phyloP scores from a whole-genome alignment of 2,113 vertebrate species.

The Heterotilapia buettikoferi region DNA sequence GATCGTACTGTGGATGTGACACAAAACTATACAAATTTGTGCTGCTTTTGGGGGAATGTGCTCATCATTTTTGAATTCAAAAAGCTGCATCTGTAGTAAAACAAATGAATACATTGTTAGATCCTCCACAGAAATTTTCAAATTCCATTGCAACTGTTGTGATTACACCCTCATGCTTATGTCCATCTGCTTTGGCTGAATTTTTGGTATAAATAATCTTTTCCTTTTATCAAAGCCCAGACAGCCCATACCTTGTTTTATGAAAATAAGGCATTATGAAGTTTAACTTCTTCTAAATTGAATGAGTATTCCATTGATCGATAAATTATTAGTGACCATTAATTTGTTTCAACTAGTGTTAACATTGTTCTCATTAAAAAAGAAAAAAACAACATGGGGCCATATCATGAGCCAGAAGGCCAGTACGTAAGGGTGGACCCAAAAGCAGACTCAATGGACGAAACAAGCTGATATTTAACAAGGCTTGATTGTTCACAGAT shows the following conservation, averaged over 20 bases:
- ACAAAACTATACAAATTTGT: neutral
- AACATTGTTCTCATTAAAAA: neutral
- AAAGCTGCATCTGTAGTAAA: neutral
- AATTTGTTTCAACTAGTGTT: neutral
- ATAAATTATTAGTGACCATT: neutral
- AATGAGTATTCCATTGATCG: neutral
- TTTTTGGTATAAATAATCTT: neutral
- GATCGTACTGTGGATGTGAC: too few species aligned
- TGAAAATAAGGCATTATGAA: neutral
- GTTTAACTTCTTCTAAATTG: neutral
- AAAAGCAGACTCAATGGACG: neutral
- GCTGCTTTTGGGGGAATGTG: neutral
- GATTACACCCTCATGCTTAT: neutral
- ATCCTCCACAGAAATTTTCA: neutral
- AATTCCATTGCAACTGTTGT: rapidly evolving
- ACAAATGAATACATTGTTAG: neutral
- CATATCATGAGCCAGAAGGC: neutral
- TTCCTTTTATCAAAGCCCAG: neutral
- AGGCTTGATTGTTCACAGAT: neutral
- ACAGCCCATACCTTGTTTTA: neutral
- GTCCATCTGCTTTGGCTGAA: neutral
- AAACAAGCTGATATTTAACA: neutral
- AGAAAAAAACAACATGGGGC: neutral
- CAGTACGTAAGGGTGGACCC: rapidly evolving
- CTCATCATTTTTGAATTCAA: neutral